Percentiles rank a stretch among this genome's conserved stretches.
Evolutionary conservation across 64 coral and sea anemone genomes (phyloP).

Genomic region (Anthopleura sola): DNA sequence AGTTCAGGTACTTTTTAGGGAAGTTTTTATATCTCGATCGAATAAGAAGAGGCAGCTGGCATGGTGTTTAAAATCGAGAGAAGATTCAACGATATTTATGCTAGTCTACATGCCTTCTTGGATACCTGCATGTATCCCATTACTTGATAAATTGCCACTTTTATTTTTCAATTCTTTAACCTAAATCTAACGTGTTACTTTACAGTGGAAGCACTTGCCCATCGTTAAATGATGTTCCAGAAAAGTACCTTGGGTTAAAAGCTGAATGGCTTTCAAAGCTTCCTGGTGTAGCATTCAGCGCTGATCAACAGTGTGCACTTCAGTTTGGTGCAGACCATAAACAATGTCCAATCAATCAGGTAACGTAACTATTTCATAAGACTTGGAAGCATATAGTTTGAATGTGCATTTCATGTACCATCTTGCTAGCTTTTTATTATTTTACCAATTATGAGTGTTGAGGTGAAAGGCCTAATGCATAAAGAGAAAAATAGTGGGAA

Average conservation of each 20-base stretch:
- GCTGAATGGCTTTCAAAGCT: slow-evolving; percentile 27
- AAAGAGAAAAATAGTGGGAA: too few species aligned
- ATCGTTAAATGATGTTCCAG: slow-evolving; percentile 41
- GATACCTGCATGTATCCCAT: too few species aligned
- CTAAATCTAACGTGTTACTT: not conserved
- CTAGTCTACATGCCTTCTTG: too few species aligned
- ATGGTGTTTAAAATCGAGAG: too few species aligned
- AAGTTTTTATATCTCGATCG: not conserved
- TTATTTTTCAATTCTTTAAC: not conserved
- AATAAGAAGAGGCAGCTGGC: too few species aligned
- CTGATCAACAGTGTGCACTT: slow-evolving; percentile 46
- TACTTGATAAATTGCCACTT: too few species aligned
- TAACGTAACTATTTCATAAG: not conserved
- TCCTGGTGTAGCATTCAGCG: slow-evolving; percentile 55
- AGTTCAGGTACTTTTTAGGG: slow-evolving; percentile 40
- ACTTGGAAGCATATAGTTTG: too few species aligned
- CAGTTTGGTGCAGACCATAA: not conserved
- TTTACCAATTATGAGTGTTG: too few species aligned
- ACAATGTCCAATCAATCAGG: not conserved
- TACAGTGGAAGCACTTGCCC: slow-evolving; percentile 30
- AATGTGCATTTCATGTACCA: too few species aligned
- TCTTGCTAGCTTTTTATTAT: too few species aligned
- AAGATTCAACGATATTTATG: too few species aligned
- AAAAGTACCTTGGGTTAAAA: not conserved
- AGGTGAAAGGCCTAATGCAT: too few species aligned